Evolutionary conservation across 2,888 invertebrate species (phyloP).

Genomic region (Liposcelis brunnea): DNA sequence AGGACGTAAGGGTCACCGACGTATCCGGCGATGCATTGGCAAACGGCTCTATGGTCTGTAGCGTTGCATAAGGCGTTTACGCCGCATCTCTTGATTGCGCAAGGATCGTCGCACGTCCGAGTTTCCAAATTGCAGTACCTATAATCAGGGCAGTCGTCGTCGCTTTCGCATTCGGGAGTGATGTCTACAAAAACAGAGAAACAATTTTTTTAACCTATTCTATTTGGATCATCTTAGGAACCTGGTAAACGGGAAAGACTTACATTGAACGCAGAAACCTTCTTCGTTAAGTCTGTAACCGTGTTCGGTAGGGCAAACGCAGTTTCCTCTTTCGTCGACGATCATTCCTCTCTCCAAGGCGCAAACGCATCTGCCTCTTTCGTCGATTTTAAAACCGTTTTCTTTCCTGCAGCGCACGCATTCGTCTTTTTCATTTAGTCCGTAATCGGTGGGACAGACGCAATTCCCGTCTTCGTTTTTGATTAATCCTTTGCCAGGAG

Average conservation of each 20-base stretch:
- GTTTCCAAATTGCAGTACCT: slow-evolving; percentile 52
- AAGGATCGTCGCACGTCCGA: slow-evolving; percentile 64
- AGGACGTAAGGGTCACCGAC: slow-evolving; percentile 55
- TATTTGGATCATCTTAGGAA: background rate
- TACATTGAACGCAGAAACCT: slow-evolving; percentile 40
- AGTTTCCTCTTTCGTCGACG: slow-evolving; percentile 56
- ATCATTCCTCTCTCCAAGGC: slow-evolving; percentile 61
- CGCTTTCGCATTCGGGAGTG: slow-evolving; percentile 43
- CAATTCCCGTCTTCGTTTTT: slow-evolving; percentile 47
- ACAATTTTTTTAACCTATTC: background rate
- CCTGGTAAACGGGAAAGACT: slow-evolving; percentile 16
- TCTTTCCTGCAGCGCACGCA: slow-evolving; percentile 55
- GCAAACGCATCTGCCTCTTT: slow-evolving; percentile 65
- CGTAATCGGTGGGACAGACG: slow-evolving; percentile 59
- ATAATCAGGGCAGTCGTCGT: slow-evolving; percentile 60
- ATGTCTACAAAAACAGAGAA: slow-evolving; percentile 18
- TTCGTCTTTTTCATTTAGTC: slow-evolving; percentile 55
- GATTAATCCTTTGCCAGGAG: slow-evolving; percentile 48
- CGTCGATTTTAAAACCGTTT: slow-evolving; percentile 56
- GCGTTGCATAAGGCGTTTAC: slow-evolving; percentile 61
- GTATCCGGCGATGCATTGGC: slow-evolving; percentile 60
- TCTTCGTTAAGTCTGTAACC: slow-evolving; percentile 42
- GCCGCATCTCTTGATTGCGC: slow-evolving; percentile 54
- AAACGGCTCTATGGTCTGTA: slow-evolving; percentile 55
- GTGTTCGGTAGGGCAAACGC: slow-evolving; percentile 52